A percentile compares a stretch with the other conserved stretches of the same genome.
phyloP scores from a whole-genome alignment of 2,888 invertebrate species.

The Drosophila birchii region DNA sequence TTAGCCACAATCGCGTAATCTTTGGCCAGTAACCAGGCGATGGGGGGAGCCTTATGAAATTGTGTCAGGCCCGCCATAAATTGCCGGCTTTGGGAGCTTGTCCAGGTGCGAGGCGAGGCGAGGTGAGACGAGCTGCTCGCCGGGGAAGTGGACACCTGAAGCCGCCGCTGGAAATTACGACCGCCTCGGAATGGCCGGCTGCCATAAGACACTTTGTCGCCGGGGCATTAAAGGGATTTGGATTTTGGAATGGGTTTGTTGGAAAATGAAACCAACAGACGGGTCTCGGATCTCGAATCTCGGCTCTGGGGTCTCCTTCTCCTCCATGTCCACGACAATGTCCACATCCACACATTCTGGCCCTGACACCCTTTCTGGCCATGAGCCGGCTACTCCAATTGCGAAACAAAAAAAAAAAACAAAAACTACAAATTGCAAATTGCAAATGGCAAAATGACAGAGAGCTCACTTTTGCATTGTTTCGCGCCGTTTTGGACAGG shows the following conservation, averaged over 20 bases:
- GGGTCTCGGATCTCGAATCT: constrained; percentile 9
- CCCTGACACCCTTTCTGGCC: constrained; percentile 42
- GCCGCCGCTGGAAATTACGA: constrained; percentile 30
- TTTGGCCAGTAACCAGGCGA: constrained; percentile 31
- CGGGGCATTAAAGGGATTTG: constrained; percentile 50
- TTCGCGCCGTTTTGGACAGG: constrained; percentile 47
- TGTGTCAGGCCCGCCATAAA: constrained; percentile 77
- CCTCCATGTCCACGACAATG: constrained; percentile 1
- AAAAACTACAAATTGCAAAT: constrained; percentile 36
- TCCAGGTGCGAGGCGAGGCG: constrained; percentile 1
- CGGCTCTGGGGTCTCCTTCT: not conserved
- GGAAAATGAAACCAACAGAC: constrained; percentile 41
- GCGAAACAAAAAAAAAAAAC: constrained; percentile 29
- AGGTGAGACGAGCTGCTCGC: not conserved
- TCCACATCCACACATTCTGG: constrained; percentile 17
- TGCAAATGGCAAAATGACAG: constrained; percentile 55
- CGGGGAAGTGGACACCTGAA: constrained; percentile 42
- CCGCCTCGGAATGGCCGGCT: constrained; percentile 3
- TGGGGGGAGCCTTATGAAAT: constrained; percentile 70
- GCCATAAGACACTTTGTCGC: constrained; percentile 45
- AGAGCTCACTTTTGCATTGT: constrained; percentile 60
- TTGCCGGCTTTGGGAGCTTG: constrained; percentile 68
- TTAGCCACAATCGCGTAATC: constrained; percentile 65
- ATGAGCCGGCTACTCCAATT: constrained; percentile 62
- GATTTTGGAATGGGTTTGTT: constrained; percentile 24